These are phyloP conservation scores for Pemphredon lugubris DNA, from an alignment of 2,888 invertebrate species.

Conservation along the genomic window DNA sequence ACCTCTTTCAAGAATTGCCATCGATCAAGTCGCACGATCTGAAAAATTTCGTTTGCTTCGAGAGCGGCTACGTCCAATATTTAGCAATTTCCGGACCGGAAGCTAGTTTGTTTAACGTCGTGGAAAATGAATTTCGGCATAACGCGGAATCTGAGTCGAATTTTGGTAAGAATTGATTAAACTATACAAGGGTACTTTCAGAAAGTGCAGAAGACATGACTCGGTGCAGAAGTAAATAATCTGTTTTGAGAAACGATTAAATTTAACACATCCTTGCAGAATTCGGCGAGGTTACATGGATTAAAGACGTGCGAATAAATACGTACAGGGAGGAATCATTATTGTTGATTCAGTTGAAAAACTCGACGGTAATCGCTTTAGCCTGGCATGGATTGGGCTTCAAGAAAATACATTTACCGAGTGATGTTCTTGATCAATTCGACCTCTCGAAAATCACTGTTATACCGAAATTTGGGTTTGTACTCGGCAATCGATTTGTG, in stretches of 20 bases:
- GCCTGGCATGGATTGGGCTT: slow-evolving; percentile 70
- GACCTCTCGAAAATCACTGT: slow-evolving; percentile 64
- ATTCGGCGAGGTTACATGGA: slow-evolving; percentile 62
- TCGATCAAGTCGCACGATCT: slow-evolving; percentile 60
- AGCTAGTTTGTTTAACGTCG: slow-evolving; percentile 61
- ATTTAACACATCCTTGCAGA: no score
- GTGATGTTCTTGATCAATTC: slow-evolving; percentile 52
- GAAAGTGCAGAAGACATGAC: no score
- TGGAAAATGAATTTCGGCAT: slow-evolving; percentile 61
- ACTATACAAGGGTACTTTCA: slow-evolving; percentile 28
- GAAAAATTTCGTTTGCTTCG: slow-evolving; percentile 70
- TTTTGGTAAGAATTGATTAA: slow-evolving; percentile 60
- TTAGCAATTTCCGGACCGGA: slow-evolving; percentile 67
- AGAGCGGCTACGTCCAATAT: slow-evolving; percentile 71
- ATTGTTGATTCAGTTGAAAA: slow-evolving; percentile 78
- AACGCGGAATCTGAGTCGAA: slow-evolving; percentile 59
- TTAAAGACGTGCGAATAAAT: slow-evolving; percentile 73
- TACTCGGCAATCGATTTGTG: slow-evolving; percentile 63
- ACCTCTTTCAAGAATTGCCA: slow-evolving; percentile 50
- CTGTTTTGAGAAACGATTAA: no score
- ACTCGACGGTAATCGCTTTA: slow-evolving; percentile 63
- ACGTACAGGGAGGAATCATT: slow-evolving; percentile 81
- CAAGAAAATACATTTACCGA: slow-evolving; percentile 52
- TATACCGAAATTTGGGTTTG: slow-evolving; percentile 71
- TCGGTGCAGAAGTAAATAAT: no score